These are phyloP conservation scores for Eulemur albifrons DNA, from an alignment of 2,797 vertebrate species.

Conservation along the genomic window DNA sequence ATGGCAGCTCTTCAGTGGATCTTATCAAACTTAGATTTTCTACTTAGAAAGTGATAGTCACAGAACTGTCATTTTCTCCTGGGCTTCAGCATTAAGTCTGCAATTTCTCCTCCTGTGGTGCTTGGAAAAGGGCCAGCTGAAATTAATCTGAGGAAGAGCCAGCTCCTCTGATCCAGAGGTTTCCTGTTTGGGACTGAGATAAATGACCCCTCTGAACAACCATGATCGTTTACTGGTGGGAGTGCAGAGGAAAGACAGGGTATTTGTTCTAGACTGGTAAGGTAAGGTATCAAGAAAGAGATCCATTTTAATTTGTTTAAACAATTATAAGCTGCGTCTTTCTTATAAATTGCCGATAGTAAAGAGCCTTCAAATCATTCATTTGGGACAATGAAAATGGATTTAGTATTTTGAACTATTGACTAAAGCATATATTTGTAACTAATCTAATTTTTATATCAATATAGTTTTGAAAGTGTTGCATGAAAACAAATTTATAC, in stretches of 20 bases:
- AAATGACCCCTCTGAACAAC: background rate
- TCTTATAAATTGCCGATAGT: background rate
- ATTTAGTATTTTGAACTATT: conserved; percentile 36
- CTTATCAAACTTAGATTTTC: background rate
- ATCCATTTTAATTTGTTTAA: background rate
- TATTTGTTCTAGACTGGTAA: background rate
- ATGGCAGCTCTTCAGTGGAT: background rate
- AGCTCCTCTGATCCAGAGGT: background rate
- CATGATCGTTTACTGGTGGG: background rate
- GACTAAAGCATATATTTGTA: background rate
- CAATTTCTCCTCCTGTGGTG: background rate
- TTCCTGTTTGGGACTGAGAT: background rate
- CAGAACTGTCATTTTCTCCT: background rate
- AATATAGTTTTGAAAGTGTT: background rate
- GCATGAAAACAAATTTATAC: background rate
- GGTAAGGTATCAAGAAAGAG: background rate
- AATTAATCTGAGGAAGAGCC: background rate
- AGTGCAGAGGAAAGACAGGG: background rate
- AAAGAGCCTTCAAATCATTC: background rate
- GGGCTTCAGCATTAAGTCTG: background rate
- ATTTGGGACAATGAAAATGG: background rate
- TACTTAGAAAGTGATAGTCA: background rate
- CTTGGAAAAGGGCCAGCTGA: background rate
- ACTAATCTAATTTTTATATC: background rate
- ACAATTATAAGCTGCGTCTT: background rate